Evolutionary conservation across 2,113 vertebrate genomes (phyloP).

Genomic region (Lepisosteus osseus): DNA sequence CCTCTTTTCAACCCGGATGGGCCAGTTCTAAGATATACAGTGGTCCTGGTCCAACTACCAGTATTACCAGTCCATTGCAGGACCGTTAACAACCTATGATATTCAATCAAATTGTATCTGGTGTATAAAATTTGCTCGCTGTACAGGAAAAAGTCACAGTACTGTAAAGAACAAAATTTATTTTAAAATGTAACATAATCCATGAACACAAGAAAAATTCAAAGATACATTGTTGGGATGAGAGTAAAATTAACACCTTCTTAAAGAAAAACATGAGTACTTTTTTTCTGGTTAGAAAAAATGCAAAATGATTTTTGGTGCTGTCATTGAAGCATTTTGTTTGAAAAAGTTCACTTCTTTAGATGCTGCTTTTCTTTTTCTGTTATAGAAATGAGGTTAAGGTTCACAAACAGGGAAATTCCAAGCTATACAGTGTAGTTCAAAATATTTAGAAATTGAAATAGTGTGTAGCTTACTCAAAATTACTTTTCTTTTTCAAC

Average conservation of each 20-base stretch:
- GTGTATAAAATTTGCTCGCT: constrained; percentile 50
- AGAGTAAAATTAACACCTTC: constrained; percentile 37
- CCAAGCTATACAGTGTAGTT: neutral
- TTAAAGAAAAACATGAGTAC: constrained; percentile 27
- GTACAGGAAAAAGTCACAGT: constrained; percentile 58
- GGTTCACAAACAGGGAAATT: constrained; percentile 2
- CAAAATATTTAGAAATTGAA: constrained; percentile 6
- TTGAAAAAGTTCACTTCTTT: constrained; percentile 38
- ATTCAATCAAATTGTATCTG: constrained; percentile 40
- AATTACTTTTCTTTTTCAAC: constrained; percentile 9
- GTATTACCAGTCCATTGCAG: constrained; percentile 52
- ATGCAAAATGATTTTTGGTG: constrained; percentile 39
- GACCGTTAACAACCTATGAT: constrained; percentile 30
- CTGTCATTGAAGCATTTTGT: constrained; percentile 26
- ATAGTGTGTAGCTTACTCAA: constrained; percentile 1
- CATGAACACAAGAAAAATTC: constrained; percentile 53
- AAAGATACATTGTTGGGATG: constrained; percentile 50
- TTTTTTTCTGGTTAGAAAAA: constrained; percentile 34
- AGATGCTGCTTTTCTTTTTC: constrained; percentile 42
- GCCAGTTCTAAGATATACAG: constrained; percentile 75
- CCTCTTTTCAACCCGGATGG: constrained; percentile 81
- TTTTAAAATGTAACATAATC: constrained; percentile 53
- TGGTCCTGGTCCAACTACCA: constrained; percentile 46
- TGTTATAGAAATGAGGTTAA: constrained; percentile 31
- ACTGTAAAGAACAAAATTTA: constrained; percentile 61